Evolutionary conservation across 2,113 vertebrate genomes (phyloP).

Genomic region (Syngnathus floridae): DNA sequence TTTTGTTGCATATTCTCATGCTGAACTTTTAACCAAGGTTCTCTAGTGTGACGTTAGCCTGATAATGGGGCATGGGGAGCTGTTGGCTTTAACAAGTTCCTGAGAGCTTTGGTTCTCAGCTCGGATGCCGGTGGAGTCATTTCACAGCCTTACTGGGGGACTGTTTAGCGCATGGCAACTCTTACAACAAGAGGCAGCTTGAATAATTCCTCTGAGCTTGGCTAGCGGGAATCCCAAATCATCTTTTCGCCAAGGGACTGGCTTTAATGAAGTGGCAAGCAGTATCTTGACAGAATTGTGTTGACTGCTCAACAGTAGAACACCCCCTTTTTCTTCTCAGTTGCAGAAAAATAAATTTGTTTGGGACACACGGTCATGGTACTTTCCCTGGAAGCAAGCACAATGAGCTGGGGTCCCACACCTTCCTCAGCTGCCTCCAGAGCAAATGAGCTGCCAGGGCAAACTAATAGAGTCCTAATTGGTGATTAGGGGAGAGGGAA

Average conservation of each 20-base stretch:
- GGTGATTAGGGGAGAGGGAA: slow-evolving; percentile 87
- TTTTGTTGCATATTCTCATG: slow-evolving; percentile 80
- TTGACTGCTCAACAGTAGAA: slow-evolving; percentile 41
- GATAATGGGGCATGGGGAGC: slow-evolving; percentile 63
- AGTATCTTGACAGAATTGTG: slow-evolving; percentile 81
- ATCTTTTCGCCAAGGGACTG: slow-evolving; percentile 83
- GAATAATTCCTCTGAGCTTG: slow-evolving; percentile 91
- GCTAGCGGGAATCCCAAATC: slow-evolving; percentile 83
- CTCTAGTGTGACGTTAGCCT: slow-evolving; percentile 85
- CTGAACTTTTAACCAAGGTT: slow-evolving; percentile 94
- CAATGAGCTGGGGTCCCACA: slow-evolving; percentile 80
- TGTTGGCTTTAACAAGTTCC: slow-evolving; percentile 93
- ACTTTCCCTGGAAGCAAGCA: slow-evolving; percentile 75
- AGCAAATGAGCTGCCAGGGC: slow-evolving; percentile 93
- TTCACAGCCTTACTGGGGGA: slow-evolving; percentile 65
- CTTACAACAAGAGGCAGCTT: slow-evolving; percentile 65
- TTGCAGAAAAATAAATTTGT: slow-evolving; percentile 46
- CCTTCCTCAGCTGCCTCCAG: slow-evolving; percentile 75
- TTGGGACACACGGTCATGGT: slow-evolving; percentile 50
- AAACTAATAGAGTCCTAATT: slow-evolving; percentile 99
- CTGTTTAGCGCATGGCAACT: slow-evolving; percentile 54
- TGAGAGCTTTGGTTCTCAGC: slow-evolving; percentile 83
- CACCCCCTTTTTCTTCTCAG: slow-evolving; percentile 65
- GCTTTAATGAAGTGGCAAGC: slow-evolving; percentile 97
- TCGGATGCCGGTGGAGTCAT: slow-evolving; percentile 81